Base-by-base conservation (phyloP, 1,140 invertebrate genomes). In the Odontomachus brunneus region DNA sequence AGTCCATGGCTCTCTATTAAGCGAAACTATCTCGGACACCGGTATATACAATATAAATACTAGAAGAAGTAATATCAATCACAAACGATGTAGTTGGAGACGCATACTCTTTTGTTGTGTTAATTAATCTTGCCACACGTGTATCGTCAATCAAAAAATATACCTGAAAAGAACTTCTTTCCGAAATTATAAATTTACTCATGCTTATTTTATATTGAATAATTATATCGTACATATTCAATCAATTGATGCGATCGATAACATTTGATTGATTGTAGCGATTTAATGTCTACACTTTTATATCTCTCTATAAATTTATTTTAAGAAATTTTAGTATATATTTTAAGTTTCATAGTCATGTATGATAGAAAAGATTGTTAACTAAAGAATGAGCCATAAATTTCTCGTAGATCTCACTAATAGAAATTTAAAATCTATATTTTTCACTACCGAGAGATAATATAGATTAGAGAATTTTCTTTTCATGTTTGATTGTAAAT, bases 1-100 rank as follows among this genome's bases (percentile, higher is more conserved):
- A 15, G 65, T 84, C 24, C 75, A 88, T 62, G 85, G 87, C 14
- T 88, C 87, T 55, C 19, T 88, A 15, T 73, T 86, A 49, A 83
- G 85, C 55, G 78, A 88, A 57, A 82, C 66, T 33, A 82, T 85
- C 3, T 88, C 82, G n/a, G 57, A 75, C 22, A 51, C 59, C 49
- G 75, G 72, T 59, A 14, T 69, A n/a, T 72, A 38, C 51, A 60
- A 71, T 38, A 63, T n/a, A 33, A 57, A 88, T 19, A 17, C 65
- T 49, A 38, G 55, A 51, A 48, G 53, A 55, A 82, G 29, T 33
- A 33, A 76, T 49, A 71, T 63, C 14, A 83, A 72, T 60, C 51
- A 44, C 24, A 66, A 57, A 82, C 75, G 65, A 53, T 84, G 78
- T 81, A 82, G 88, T 60, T 78, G 59, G 53, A 71, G 3, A 71